phyloP scores from a whole-genome alignment of 2,888 invertebrate genomes.

The Drosophila picticornis region DNA sequence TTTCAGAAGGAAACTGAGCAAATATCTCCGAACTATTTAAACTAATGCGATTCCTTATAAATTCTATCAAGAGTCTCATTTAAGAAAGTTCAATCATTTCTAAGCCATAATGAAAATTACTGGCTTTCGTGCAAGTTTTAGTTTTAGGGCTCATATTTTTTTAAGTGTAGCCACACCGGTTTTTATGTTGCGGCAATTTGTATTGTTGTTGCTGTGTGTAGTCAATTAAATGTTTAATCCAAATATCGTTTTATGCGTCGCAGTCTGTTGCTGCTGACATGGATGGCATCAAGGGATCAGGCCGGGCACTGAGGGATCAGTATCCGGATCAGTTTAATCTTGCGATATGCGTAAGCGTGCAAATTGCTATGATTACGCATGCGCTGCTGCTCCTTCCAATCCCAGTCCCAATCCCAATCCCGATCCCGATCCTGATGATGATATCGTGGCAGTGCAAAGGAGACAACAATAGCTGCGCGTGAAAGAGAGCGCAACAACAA shows the following conservation, averaged over 20 bases:
- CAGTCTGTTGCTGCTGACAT: constrained; percentile 32
- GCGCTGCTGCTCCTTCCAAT: constrained; percentile 24
- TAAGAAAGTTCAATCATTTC: neutral
- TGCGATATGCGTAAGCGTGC: constrained; percentile 81
- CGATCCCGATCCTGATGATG: neutral
- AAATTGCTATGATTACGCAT: constrained; percentile 77
- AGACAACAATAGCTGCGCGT: constrained; percentile 8
- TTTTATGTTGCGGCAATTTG: constrained; percentile 13
- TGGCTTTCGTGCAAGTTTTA: neutral
- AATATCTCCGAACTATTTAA: no score
- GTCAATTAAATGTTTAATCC: constrained; percentile 80
- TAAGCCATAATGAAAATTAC: neutral
- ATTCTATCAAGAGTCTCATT: neutral
- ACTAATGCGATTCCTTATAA: neutral
- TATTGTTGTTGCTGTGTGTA: constrained; percentile 27
- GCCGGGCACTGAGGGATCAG: constrained; percentile 63
- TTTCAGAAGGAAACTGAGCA: neutral
- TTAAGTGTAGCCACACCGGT: constrained; percentile 56
- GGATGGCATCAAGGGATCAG: constrained; percentile 72
- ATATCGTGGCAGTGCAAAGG: neutral
- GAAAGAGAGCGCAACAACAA: constrained; percentile 46
- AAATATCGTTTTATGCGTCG: constrained; percentile 75
- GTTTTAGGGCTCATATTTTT: neutral
- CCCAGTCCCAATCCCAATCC: neutral
- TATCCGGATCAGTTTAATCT: constrained; percentile 83